Base-by-base conservation (phyloP, 2,797 vertebrate species). In the Onychomys leucogaster region DNA sequence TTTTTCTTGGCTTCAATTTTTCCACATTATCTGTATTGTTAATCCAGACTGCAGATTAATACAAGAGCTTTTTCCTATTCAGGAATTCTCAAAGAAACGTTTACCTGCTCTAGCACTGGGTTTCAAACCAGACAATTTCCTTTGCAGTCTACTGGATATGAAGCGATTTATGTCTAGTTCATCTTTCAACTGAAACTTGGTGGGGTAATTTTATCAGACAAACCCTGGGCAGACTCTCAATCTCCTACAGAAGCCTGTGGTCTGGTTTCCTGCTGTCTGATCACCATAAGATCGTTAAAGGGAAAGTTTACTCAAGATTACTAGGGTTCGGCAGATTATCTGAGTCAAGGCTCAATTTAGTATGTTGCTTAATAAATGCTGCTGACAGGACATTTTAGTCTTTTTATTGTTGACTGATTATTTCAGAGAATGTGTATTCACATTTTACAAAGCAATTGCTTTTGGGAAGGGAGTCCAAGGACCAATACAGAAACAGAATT, bases 41-140 rank as follows among this genome's bases (percentile, higher is more conserved):
- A 92, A 89, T 94, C 89, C 80, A 90, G 34, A n/a, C 59, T 69
- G 29, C 9, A 69, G 63, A 57, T 82, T 78, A 25, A 37, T 59
- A 21, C 14, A 41, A 92, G 23, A 61, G 1, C 52, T 61, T 10
- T 12, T 46, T 89, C 52, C 16, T n/a, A 25, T 76, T 69, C 82
- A 61, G 43, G 83, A 69, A 83, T 82, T 82, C 71, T 94, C 77
- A 34, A 46, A 90, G 23, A 29, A 76, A 77, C 17, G 81, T 69
- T 91, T 77, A 76, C n/a, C 52, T 27, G 34, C 14, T 83, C 55
- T 84, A 25, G 37, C 6, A 25, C 6, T 52, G 57, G 43, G 46
- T 92, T 94, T 96, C 81, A 81, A 90, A 41, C 76, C 21, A 89
- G 71, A 46, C 71, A 43, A 34, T 90, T 89, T 94, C 78, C 65